Evolutionary conservation across 1,140 invertebrate species (phyloP), one percentile per base, ranked within the genome.

Genomic region (Popillia japonica): DNA sequence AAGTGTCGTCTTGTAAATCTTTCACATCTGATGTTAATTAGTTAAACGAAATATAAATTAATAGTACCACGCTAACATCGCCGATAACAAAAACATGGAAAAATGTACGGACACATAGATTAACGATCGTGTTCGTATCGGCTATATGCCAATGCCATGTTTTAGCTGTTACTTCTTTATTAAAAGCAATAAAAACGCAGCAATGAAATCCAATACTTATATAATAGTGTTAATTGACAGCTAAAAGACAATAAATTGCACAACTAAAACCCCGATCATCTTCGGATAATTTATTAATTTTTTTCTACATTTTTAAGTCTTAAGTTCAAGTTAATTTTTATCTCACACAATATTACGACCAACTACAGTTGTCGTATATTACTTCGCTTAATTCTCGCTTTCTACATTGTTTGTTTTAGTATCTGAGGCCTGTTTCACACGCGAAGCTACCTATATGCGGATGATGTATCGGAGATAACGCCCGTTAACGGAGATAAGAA

Each of bases 161-260:
- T 17, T 55, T 55, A 55, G 6, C 48, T n/a, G 11, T 55, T n/a
- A 72, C 68, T 14, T 72, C 68, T 41, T 14, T 72, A 72, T 40
- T 34, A 72, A 72, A 72, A 40, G 14, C 23, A 72, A 40, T 72
- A 72, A 40, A 59, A 72, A 72, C 3, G 23, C 4, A 72, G 40
- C 68, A 14, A 40, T 72, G 40, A 72, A 34, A 72, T 34, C 22
- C 68, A 72, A 72, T 72, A 40, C 22, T 40, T 41, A 72, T 41
- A 22, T 72, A 72, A 11, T 22, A 14, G 68, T 40, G 23, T 41
- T 41, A 40, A 40, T 72, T 23, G 68, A 41, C 27, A 40, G 20
- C 14, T 22, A 41, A 10, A 41, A 68, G 27, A 68, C 10, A 68
- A 23, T 68, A 10, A 23, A 72, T 23, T 72, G 10, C 68, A 22